These are phyloP conservation scores for Microtus pennsylvanicus DNA, from an alignment of 2,113 vertebrate species.

Conservation along the genomic window DNA sequence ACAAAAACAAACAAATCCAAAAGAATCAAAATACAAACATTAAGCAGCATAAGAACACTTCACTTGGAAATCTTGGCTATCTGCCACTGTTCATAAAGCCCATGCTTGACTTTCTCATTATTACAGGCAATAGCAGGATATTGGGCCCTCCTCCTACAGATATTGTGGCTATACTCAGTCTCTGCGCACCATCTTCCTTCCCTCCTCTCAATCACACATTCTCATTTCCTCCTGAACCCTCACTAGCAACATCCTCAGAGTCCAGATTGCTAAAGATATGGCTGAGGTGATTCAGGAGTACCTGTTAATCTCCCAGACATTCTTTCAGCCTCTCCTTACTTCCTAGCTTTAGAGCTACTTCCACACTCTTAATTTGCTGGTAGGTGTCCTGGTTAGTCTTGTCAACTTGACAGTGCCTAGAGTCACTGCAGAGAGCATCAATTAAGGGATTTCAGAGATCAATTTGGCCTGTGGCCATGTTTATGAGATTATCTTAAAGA, in stretches of 20 bases:
- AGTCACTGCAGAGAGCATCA: background rate
- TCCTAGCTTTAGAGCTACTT: background rate
- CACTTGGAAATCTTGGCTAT: background rate
- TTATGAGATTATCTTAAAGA: background rate
- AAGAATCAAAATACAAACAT: background rate
- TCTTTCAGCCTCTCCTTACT: background rate
- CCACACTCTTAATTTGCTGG: background rate
- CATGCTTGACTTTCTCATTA: background rate
- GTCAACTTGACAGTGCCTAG: background rate
- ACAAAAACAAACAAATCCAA: background rate
- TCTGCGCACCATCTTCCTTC: background rate
- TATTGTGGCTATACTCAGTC: background rate
- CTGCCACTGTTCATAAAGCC: background rate
- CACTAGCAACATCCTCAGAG: background rate
- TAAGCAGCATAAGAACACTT: background rate
- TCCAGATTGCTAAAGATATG: background rate
- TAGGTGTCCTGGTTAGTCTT: background rate
- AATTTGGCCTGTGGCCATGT: background rate
- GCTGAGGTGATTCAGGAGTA: background rate
- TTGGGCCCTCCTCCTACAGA: no score
- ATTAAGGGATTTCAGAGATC: background rate
- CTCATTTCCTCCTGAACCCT: background rate
- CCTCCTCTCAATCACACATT: background rate
- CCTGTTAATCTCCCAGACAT: no score
- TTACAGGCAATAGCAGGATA: background rate